Percentiles rank a stretch among this genome's conserved stretches.
phyloP scores from a whole-genome alignment of 2,797 vertebrate species.

The Sebastes variabilis region DNA sequence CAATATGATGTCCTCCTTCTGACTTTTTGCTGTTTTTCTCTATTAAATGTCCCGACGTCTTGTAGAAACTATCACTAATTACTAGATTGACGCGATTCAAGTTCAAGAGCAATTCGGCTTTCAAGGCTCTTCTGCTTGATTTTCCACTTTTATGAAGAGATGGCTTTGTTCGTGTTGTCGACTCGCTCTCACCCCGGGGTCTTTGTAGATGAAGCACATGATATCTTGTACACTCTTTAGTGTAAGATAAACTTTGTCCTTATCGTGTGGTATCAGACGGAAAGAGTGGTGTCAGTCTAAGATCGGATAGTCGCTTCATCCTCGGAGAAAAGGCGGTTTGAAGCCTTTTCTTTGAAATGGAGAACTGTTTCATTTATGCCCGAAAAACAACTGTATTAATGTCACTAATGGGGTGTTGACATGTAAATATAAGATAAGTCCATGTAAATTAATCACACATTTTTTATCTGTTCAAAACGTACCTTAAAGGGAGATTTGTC shows the following conservation, averaged over 20 bases:
- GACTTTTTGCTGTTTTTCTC: neutral
- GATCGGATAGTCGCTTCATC: neutral
- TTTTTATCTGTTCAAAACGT: too few relatives aligned
- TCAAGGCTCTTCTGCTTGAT: slow-evolving; percentile 12
- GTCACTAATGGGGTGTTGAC: neutral
- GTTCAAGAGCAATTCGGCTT: slow-evolving; percentile 14
- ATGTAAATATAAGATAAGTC: neutral
- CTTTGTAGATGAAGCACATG: slow-evolving; percentile 22
- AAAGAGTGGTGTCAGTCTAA: slow-evolving; percentile 14
- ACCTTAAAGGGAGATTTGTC: too few relatives aligned
- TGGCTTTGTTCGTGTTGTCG: slow-evolving; percentile 18
- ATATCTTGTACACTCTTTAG: slow-evolving; percentile 8
- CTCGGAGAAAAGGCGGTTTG: neutral
- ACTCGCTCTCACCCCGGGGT: neutral
- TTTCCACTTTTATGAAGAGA: slow-evolving; percentile 18
- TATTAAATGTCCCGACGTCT: neutral
- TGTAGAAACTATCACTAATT: neutral
- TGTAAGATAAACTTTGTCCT: slow-evolving; percentile 24
- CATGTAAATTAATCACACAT: too few relatives aligned
- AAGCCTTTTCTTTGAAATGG: slow-evolving; percentile 17
- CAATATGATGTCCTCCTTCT: neutral
- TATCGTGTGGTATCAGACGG: slow-evolving; percentile 11
- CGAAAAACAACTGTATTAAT: neutral
- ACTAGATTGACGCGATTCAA: neutral
- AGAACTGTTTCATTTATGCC: neutral